These are phyloP conservation scores for Puffinus mauretanicus DNA, from an alignment of 2,113 vertebrate genomes.

Conservation along the genomic window DNA sequence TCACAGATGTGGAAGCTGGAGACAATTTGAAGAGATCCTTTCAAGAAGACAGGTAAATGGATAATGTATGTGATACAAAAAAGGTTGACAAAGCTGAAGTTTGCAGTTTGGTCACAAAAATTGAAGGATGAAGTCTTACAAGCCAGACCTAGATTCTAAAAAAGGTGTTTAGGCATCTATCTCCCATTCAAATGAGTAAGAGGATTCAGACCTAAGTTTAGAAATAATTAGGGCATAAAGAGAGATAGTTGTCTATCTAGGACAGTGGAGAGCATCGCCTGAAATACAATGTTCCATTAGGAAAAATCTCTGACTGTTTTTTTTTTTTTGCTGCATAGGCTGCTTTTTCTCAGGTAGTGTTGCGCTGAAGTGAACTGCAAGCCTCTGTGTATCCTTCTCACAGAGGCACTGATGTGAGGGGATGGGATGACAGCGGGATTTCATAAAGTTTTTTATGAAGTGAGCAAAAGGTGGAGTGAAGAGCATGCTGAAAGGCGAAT, in stretches of 20 bases:
- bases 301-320: neutral
- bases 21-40: neutral
- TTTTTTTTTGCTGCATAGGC: neutral
- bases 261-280: neutral
- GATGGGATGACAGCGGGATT: neutral
- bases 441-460: neutral
- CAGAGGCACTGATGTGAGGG: neutral
- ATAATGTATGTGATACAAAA: neutral
- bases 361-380: neutral
- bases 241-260: constrained; percentile 6
- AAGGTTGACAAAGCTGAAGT: neutral
- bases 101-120: neutral
- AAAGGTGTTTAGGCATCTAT: neutral
- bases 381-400: neutral
- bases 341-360: neutral
- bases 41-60: neutral
- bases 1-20: neutral
- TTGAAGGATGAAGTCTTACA: neutral
- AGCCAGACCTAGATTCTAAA: constrained; percentile 28
- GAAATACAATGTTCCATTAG: neutral
- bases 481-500: neutral
- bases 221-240: constrained; percentile 47
- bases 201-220: constrained; percentile 42
- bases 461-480: neutral
- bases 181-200: constrained; percentile 12